phyloP scores from a whole-genome alignment of 2,113 vertebrate genomes.

The Zosterops pallidus region DNA sequence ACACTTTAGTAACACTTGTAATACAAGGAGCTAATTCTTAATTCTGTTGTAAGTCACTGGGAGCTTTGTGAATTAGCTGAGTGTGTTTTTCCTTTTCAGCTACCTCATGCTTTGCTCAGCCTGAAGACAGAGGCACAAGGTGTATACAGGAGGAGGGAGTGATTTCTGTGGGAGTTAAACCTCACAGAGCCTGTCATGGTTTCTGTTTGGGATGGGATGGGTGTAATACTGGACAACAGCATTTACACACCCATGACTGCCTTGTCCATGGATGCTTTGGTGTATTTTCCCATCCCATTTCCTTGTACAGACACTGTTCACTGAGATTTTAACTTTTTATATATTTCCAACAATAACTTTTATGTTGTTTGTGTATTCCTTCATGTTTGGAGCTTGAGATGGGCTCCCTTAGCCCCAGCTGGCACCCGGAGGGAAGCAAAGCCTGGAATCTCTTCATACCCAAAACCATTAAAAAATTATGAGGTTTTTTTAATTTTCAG shows the following conservation, averaged over 20 bases:
- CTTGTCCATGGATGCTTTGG: background rate
- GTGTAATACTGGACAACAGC: background rate
- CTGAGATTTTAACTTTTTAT: background rate
- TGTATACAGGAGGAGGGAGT: background rate
- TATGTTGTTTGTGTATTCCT: background rate
- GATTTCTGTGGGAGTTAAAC: background rate
- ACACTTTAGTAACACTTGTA: background rate
- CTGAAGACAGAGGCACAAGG: background rate
- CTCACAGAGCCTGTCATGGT: accelerated
- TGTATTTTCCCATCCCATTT: background rate
- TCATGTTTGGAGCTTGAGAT: background rate
- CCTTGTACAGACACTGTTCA: background rate
- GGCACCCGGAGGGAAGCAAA: background rate
- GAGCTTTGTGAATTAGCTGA: background rate
- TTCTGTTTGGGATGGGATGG: background rate
- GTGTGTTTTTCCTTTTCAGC: background rate
- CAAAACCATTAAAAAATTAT: background rate
- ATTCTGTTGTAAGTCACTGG: background rate
- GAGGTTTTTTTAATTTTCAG: background rate
- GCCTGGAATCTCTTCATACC: background rate
- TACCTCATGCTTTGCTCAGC: background rate
- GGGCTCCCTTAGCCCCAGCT: background rate
- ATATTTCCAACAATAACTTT: background rate
- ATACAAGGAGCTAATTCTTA: background rate
- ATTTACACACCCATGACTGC: background rate